Evolutionary conservation across 2,797 vertebrate genomes (phyloP), one percentile per base, ranked within the genome.

Genomic region (Rhinichthys osculus): DNA sequence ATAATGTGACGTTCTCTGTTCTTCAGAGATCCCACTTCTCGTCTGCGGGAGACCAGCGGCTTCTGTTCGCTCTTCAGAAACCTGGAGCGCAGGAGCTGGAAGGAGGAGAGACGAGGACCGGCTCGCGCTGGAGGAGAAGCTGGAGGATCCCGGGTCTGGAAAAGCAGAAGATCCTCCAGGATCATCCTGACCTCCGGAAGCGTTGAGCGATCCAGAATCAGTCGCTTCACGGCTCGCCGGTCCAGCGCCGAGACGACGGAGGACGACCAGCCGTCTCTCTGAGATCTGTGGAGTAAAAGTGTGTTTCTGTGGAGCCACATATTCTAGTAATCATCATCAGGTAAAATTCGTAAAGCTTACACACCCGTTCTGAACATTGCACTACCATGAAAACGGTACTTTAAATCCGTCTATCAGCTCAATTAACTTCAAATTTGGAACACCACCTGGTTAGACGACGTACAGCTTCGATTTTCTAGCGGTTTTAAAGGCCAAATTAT

Each of bases 61-160:
- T 96, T 97, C 0, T 95, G 96, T 42, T 94, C 95, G 14, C 86
- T 89, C 82, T 95, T 95, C 87, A 94, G 93, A 92, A 98, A 99
- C 92, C 95, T 97, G 85, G 97, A 95, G 59, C 96, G 94, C 66
- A 99, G 92, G 72, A 99, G 95, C 91, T 97, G 96, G 92, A 99
- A 99, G 82, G 95, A 93, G 0, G 96, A 97, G 1, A 97, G 95
- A 23, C 91, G 92, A 3, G 87, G 85, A 17, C 16, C 78, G 76
- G 88, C 27, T 23, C 42, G 17, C 14, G 33, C 23, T 27, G 17
- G 14, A 23, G 14, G 44, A 42, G 80, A 67, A 73, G 71, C 88
- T 85, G 88, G 4, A 66, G 82, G 0, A 0, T 91, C 90, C 23
- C 94, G 90, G 0, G 90, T 95, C 78, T 97, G 30, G 0, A 98